Conservation (phyloP, 2,888 invertebrate species). For the Spisula solida region DNA sequence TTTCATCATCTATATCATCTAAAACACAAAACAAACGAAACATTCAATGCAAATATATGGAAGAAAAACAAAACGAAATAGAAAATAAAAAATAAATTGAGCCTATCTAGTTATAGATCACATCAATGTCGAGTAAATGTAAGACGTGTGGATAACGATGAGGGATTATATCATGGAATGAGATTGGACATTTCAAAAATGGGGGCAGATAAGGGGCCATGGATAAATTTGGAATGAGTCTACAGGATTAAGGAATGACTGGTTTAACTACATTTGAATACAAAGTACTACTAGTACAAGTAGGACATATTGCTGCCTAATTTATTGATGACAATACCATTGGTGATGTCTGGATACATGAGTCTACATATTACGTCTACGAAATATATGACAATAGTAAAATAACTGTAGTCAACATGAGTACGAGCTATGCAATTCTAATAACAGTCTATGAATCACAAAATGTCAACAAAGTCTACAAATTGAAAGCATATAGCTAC, state of each 20-base stretch:
- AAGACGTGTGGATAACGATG: neutral
- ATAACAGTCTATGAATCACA: neutral
- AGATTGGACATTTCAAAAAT: neutral
- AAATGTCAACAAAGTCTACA: neutral
- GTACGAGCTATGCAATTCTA: neutral
- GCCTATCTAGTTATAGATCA: slow-evolving; percentile 45
- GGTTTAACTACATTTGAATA: slow-evolving; percentile 6
- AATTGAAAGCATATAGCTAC: neutral
- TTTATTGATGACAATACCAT: slow-evolving; percentile 27
- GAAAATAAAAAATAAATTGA: slow-evolving; percentile 41
- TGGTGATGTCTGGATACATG: slow-evolving; percentile 9
- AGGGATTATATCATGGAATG: slow-evolving; percentile 30
- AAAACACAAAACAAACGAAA: slow-evolving; percentile 1
- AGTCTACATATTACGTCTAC: neutral
- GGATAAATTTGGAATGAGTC: slow-evolving; percentile 25
- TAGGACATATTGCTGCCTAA: slow-evolving; percentile 18
- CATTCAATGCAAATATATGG: slow-evolving; percentile 8
- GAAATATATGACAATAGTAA: neutral
- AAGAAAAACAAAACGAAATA: neutral
- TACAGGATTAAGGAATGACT: slow-evolving; percentile 42
- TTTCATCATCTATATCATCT: neutral
- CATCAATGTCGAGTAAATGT: slow-evolving; percentile 1
- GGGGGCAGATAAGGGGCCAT: neutral
- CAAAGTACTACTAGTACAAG: neutral
- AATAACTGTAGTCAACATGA: neutral